phyloP scores from a whole-genome alignment of 2,797 vertebrate genomes.

The Ficedula albicollis region DNA sequence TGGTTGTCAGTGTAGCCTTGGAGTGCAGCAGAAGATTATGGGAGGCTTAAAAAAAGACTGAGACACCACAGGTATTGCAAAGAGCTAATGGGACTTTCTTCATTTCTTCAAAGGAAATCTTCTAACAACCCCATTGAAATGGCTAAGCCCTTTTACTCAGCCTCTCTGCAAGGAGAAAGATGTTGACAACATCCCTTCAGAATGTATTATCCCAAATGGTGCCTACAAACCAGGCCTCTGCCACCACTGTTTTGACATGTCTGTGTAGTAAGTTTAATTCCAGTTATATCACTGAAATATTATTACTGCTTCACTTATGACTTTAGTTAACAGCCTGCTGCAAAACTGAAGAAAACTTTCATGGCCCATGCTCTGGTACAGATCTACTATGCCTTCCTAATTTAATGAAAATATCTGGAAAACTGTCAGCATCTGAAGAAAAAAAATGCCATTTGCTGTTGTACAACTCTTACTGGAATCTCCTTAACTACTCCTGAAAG shows the following conservation, averaged over 20 bases:
- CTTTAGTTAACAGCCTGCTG: slow-evolving; percentile 14
- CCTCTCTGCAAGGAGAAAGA: background rate
- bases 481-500: background rate
- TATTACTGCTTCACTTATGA: background rate
- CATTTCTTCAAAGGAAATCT: background rate
- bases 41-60: background rate
- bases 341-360: background rate
- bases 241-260: background rate
- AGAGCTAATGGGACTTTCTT: background rate
- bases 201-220: background rate
- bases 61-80: background rate
- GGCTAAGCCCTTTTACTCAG: background rate
- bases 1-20: background rate
- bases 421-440: background rate
- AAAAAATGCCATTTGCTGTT: background rate
- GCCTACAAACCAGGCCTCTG: background rate
- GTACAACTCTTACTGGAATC: background rate
- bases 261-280: background rate
- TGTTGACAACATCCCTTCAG: slow-evolving; percentile 3
- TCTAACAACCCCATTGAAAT: background rate
- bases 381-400: background rate
- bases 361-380: background rate
- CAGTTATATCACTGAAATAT: background rate
- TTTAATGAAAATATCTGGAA: slow-evolving; percentile 8
- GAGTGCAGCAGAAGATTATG: background rate